Conservation (phyloP, 2,797 vertebrate genomes). For the Agapornis canus region DNA sequence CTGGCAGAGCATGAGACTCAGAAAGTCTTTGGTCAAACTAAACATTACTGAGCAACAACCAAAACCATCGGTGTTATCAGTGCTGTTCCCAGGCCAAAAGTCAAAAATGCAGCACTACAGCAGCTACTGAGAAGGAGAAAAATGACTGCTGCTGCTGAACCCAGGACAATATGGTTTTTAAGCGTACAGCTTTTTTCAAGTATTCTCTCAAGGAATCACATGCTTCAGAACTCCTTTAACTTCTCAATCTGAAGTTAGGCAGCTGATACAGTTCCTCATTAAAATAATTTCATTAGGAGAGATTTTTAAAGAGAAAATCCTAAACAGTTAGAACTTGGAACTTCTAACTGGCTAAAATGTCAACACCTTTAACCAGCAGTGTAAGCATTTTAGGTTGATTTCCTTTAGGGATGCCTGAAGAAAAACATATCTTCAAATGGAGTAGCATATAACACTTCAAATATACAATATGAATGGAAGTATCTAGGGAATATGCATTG, state of each 20-base stretch:
- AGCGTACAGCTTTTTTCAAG: not conserved
- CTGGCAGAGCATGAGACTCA: too few relatives aligned
- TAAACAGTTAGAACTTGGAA: not conserved
- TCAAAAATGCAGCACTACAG: not conserved
- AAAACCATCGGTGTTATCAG: too few relatives aligned
- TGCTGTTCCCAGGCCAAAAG: not conserved
- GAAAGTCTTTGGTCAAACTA: too few relatives aligned
- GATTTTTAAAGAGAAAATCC: not conserved
- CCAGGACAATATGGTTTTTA: not conserved
- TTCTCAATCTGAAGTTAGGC: not conserved
- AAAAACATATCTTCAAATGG: not conserved
- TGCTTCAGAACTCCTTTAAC: not conserved
- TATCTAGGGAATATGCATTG: not conserved
- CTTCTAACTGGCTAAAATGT: not conserved
- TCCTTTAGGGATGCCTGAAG: not conserved
- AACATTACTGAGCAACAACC: too few relatives aligned
- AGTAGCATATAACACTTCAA: not conserved
- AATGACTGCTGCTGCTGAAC: not conserved
- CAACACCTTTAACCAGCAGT: not conserved
- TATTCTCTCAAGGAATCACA: not conserved
- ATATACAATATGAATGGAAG: not conserved
- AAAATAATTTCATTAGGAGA: not conserved
- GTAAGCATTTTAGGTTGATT: not conserved
- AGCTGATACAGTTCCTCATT: not conserved
- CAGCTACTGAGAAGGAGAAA: not conserved